Conservation (phyloP, 2,888 invertebrate species). For the Drosophila mayaguana region DNA sequence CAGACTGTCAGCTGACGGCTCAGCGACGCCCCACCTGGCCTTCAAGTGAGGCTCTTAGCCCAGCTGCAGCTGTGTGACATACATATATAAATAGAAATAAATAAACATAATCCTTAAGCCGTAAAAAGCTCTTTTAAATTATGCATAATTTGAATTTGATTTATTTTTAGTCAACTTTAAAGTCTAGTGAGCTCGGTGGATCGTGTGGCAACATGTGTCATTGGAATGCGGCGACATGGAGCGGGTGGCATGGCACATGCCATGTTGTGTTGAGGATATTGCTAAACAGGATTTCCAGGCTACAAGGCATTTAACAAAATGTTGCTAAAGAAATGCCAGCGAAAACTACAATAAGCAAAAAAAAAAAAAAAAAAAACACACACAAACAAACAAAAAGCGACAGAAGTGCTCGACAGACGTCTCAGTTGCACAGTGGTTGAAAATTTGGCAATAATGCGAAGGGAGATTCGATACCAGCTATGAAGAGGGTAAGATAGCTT, state of each 20-base stretch:
- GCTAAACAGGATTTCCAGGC: constrained; percentile 77
- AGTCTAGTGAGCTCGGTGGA: constrained; percentile 14
- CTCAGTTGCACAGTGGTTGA: constrained; percentile 46
- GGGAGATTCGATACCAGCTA: no score
- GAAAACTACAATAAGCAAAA: constrained; percentile 16
- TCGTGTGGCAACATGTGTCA: constrained; percentile 43
- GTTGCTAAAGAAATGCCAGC: constrained; percentile 55
- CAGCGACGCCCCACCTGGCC: neutral
- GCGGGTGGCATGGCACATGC: constrained; percentile 18
- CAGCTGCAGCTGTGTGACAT: neutral
- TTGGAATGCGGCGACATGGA: neutral
- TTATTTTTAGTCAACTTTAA: constrained; percentile 13
- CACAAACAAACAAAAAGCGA: constrained; percentile 42
- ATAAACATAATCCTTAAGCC: neutral
- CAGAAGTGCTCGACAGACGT: constrained; percentile 23
- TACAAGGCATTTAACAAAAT: constrained; percentile 71
- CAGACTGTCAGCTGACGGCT: neutral
- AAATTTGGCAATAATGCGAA: neutral
- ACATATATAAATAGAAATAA: neutral
- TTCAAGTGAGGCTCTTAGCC: neutral
- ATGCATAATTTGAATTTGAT: neutral
- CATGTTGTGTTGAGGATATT: constrained; percentile 65
- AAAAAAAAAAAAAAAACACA: constrained; percentile 1
- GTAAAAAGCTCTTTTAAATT: neutral
- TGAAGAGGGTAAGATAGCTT: no score